phyloP scores from a whole-genome alignment of 2,797 vertebrate genomes.

The Muscicapa striata region DNA sequence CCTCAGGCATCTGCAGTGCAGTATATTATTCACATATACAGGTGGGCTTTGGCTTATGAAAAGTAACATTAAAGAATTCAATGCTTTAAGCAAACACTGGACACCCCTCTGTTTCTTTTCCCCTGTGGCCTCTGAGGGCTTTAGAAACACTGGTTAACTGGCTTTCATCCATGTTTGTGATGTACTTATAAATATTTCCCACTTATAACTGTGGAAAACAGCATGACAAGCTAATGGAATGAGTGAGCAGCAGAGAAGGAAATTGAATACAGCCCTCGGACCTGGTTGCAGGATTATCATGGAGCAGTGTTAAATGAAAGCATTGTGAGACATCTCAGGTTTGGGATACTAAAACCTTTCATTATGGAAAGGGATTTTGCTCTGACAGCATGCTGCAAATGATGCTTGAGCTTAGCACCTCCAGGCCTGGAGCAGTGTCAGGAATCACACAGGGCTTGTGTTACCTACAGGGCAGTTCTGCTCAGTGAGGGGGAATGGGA shows the following conservation, averaged over 20 bases:
- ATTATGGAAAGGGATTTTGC: background rate
- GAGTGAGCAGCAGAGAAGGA: background rate
- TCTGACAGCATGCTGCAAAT: accelerated
- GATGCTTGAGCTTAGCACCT: background rate
- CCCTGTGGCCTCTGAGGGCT: background rate
- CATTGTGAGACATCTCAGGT: background rate
- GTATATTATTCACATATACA: background rate
- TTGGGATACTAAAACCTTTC: background rate
- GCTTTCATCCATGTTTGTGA: background rate
- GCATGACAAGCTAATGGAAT: background rate
- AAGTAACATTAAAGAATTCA: background rate
- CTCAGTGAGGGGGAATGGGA: background rate
- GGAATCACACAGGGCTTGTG: background rate
- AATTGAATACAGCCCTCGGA: background rate
- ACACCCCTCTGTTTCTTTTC: background rate
- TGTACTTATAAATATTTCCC: background rate
- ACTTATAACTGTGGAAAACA: background rate
- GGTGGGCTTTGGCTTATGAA: background rate
- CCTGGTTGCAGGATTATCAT: background rate
- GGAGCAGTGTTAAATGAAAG: background rate
- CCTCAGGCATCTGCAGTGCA: background rate
- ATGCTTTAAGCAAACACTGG: background rate
- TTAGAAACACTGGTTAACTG: background rate
- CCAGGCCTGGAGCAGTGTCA: background rate
- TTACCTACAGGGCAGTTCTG: background rate